Base-by-base conservation (phyloP, 2,113 vertebrate genomes). In the Pituophis catenifer region DNA sequence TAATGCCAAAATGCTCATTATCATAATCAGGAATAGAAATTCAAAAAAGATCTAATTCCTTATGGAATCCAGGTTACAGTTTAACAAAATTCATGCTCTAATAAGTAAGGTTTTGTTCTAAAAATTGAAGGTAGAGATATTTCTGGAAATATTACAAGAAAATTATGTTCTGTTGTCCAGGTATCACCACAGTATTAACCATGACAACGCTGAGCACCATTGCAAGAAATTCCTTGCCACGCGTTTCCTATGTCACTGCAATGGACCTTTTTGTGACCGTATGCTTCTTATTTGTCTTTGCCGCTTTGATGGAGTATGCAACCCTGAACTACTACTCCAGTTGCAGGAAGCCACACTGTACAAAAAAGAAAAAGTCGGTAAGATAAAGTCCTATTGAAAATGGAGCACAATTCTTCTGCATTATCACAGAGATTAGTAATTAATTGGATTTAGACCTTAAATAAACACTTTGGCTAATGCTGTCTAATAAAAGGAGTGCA, bases 201-300 rank as follows among this genome's bases (percentile, higher is more conserved):
- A 99, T 99, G 99, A 99, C 99, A 85, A 99, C 99, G 0, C 98
- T 99, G 95, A 99, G 99, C 94, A 99, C 98, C 54, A 98, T 99
- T 52, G 99, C 99, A 70, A 97, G 99, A 96, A 99, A 98, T 1
- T 99, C 99, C 0, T 95, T 99, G 91, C 99, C 99, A 10, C 98
- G 99, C 24, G 99, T 99, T 59, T 99, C 99, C 58, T 99, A 99
- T 0, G 97, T 99, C 97, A 99, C 99, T 0, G 99, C 99, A 94
- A 99, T 99, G 99, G 99, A 99, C 96, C 98, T 99, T 57, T 99
- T 99, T 86, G 99, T 99, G 96, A 99, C 99, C 0, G 99, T 99
- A 91, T 99, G 99, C 97, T 99, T 99, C 98, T 96, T 99, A 8
- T 99, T 99, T 89, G 99, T 99, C 94, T 99, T 99, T 29, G 99